Conservation (phyloP, 2,113 vertebrate species). For the Danionella cerebrum region DNA sequence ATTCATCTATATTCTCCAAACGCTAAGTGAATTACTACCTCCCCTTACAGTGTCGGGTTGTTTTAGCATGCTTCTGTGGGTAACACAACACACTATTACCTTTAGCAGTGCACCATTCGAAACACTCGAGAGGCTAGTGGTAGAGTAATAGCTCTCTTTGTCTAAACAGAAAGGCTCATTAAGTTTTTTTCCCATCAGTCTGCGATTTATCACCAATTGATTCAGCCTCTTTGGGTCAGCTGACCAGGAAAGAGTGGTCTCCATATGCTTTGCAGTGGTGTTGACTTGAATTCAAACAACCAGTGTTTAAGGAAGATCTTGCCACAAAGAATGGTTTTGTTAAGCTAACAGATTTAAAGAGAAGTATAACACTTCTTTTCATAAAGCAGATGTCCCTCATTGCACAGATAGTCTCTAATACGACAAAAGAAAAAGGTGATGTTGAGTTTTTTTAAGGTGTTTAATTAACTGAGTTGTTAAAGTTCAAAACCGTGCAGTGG, state of each 20-base stretch:
- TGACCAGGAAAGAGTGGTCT: neutral
- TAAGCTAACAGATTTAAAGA: too few relatives aligned
- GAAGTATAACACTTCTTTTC: too few relatives aligned
- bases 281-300: neutral
- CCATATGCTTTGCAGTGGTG: neutral
- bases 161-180: neutral
- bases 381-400: neutral
- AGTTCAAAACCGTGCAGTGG: too few relatives aligned
- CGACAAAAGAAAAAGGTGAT: too few relatives aligned
- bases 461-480: too few relatives aligned
- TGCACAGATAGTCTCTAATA: too few relatives aligned
- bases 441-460: too few relatives aligned
- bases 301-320: too few relatives aligned
- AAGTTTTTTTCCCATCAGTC: neutral
- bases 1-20: neutral
- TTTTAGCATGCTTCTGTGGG: too few relatives aligned
- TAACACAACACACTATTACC: too few relatives aligned
- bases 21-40: neutral
- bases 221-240: conserved; percentile 1
- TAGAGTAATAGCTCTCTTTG: neutral
- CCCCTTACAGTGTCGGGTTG: neutral
- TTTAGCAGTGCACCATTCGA: too few relatives aligned
- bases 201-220: conserved; percentile 25
- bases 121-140: neutral
- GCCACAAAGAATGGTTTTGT: too few relatives aligned